Conservation (phyloP, 2,888 invertebrate genomes). For the Euspilapteryx auroguttella region DNA sequence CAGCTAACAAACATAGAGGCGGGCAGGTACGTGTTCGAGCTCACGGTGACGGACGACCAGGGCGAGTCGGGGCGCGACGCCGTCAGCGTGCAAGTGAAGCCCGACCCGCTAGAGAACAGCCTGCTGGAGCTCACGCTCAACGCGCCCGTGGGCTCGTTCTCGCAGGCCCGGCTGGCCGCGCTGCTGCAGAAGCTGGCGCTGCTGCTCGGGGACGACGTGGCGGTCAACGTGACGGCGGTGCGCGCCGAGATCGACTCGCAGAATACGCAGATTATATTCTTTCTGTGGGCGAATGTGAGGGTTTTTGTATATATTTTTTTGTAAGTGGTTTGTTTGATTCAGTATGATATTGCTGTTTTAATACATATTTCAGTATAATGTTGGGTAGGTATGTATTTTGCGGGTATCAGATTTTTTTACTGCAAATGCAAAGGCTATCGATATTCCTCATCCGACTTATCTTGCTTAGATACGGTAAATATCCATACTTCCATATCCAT, state of each 20-base stretch:
- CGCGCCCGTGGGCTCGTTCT: conserved; percentile 64
- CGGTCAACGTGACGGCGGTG: conserved; percentile 61
- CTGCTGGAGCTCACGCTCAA: conserved; percentile 82
- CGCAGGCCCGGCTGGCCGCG: conserved; percentile 68
- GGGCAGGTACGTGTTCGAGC: conserved; percentile 85
- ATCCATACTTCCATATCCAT: too few species aligned
- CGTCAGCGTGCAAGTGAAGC: conserved; percentile 76
- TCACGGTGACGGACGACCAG: conserved; percentile 90
- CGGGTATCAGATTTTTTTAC: too few species aligned
- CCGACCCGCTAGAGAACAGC: conserved; percentile 73
- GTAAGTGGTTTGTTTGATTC: too few species aligned
- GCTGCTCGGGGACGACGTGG: conserved; percentile 73
- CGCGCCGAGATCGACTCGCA: conserved; percentile 63
- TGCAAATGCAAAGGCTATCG: too few species aligned
- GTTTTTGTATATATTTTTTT: conserved; percentile 1
- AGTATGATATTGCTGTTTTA: too few species aligned
- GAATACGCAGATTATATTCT: conserved; percentile 70
- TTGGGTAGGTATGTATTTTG: too few species aligned
- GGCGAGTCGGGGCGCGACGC: conserved; percentile 81
- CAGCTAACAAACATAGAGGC: conserved; percentile 82
- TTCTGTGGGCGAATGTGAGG: conserved; percentile 61
- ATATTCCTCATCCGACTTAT: too few species aligned
- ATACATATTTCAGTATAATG: too few species aligned
- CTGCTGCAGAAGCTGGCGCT: conserved; percentile 80
- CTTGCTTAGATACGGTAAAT: too few species aligned